A percentile compares a stretch with the other conserved stretches of the same genome.
Evolutionary conservation across 1,140 invertebrate genomes (phyloP).

Genomic region (Drosophila lacteicornis): DNA sequence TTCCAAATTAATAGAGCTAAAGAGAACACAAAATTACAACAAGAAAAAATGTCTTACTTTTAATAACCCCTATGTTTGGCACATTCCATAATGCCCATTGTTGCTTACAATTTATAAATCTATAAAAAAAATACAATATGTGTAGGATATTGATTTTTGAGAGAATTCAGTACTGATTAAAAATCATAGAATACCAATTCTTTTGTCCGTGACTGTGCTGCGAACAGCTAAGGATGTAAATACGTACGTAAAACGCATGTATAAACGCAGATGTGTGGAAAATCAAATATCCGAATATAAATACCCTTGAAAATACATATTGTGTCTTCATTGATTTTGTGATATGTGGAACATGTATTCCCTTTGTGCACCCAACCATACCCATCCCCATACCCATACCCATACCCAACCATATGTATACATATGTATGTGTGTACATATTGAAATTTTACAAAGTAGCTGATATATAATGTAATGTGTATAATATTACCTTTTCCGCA

Average conservation of each 20-base stretch:
- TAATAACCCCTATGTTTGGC: not conserved
- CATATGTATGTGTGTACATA: not conserved
- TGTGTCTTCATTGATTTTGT: slow-evolving; percentile 17
- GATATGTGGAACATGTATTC: not conserved
- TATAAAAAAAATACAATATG: not conserved
- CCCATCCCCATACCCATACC: too few species aligned
- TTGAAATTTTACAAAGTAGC: slow-evolving; percentile 28
- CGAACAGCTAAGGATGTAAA: slow-evolving; percentile 24
- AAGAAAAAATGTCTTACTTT: not conserved
- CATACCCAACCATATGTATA: too few species aligned
- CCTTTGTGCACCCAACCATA: not conserved
- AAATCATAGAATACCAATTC: slow-evolving; percentile 8
- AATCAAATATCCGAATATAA: slow-evolving; percentile 17
- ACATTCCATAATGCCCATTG: not conserved
- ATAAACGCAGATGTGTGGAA: slow-evolving; percentile 4
- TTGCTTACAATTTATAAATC: not conserved
- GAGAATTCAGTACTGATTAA: not conserved
- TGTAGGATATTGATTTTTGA: not conserved
- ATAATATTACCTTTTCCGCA: slow-evolving; percentile 11
- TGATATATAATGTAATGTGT: slow-evolving; percentile 21
- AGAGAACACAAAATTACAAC: not conserved
- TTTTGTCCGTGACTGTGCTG: slow-evolving; percentile 18
- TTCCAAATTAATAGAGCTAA: slow-evolving; percentile 11
- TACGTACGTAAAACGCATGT: slow-evolving; percentile 34
- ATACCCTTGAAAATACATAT: slow-evolving; percentile 14